Evolutionary conservation across 1,140 invertebrate genomes (phyloP), one percentile per base, ranked within the genome.

Genomic region (Zelostemma sp.): DNA sequence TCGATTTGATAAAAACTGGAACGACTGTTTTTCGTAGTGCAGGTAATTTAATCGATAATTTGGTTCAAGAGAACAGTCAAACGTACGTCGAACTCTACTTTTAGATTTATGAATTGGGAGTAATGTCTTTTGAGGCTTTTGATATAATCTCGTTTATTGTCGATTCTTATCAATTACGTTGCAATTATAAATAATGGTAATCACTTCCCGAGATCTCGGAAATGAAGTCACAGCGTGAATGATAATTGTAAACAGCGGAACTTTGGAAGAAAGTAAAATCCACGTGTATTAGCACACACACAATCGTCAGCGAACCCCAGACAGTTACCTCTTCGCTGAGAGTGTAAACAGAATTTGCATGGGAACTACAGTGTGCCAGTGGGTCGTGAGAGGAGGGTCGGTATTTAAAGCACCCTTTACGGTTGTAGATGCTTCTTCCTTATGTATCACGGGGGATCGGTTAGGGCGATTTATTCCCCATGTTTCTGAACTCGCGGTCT

Each of bases 291-390:
- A 16, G 35, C 47, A 55, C 46, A 19, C 28, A 57, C 25, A 57
- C 56, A 50, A 35, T 56, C 51, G 41, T 56, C 56, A 21, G 45
- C n/a, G 56, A 49, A 21, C 56, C 21, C 45, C 58, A 64, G 57
- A 63, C 67, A 59, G 56, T 69, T 69, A 48, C 50, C 51, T 55
- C 54, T 55, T 62, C 61, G 65, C 58, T 62, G 66, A 57, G 72
- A 79, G 79, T 74, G 79, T 83, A 82, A 82, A 82, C 80, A 81
- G 76, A 82, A 81, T 82, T 82, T 82, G 80, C 79, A 81, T 82
- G 74, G 76, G 79, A 81, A 80, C 78, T 67, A 47, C 57, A 82
- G 77, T 83, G 76, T 81, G 81, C 74, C 79, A 82, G 78, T 82
- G 73, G 81, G 81, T 81, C 80, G 73, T 69, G 73, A 70, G 69